Percentiles rank a stretch among this genome's conserved stretches.
Conservation (phyloP, 2,888 invertebrate species). For the Xanthia togata region DNA sequence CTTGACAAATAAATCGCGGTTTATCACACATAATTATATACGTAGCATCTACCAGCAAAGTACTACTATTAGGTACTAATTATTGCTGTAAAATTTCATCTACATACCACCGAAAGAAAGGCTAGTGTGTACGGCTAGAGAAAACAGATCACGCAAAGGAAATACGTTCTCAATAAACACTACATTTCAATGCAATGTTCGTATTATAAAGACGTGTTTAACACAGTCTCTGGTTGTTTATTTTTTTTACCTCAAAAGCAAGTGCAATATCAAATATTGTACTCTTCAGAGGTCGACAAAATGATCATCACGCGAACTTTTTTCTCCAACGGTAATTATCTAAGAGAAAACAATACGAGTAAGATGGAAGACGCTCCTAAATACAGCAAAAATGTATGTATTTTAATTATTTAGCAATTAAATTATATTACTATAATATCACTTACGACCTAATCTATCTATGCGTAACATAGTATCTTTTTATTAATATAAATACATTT, state of each 20-base stretch:
- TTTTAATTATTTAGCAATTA: slow-evolving; percentile 84
- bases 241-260: slow-evolving; percentile 33
- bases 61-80: slow-evolving; percentile 88
- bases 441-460: slow-evolving; percentile 85
- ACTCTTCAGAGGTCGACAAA: slow-evolving; percentile 36
- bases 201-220: slow-evolving; percentile 58
- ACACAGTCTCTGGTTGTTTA: slow-evolving; percentile 65
- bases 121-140: slow-evolving; percentile 77
- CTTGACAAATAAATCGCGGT: slow-evolving; percentile 83
- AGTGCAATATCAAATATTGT: slow-evolving; percentile 60
- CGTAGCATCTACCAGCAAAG: slow-evolving; percentile 88
- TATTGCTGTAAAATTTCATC: slow-evolving; percentile 89
- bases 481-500: slow-evolving; percentile 82
- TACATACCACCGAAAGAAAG: slow-evolving; percentile 88
- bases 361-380: slow-evolving; percentile 90
- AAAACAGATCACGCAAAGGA: slow-evolving; percentile 65
- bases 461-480: slow-evolving; percentile 81
- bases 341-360: slow-evolving; percentile 86
- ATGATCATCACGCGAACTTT: slow-evolving; percentile 63
- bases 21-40: slow-evolving; percentile 87
- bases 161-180: slow-evolving; percentile 42
- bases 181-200: slow-evolving; percentile 56
- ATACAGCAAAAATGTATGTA: slow-evolving; percentile 89
- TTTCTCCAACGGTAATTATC: slow-evolving; percentile 75
- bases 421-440: slow-evolving; percentile 84